Conservation (phyloP, 2,888 invertebrate genomes). For the Cybosia mesomella region DNA sequence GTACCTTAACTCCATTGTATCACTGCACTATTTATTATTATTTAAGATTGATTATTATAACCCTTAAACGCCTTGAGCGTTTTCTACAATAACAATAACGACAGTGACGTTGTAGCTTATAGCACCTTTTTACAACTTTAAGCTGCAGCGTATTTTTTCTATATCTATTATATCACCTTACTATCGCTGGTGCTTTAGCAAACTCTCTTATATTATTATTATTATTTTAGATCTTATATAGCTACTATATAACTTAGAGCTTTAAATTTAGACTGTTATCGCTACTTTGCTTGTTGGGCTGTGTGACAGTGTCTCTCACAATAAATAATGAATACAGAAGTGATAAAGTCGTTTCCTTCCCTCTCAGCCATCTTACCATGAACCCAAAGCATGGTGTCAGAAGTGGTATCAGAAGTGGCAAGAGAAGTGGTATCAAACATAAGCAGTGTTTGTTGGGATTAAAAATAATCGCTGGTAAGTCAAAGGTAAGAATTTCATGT, state of each 20-base stretch:
- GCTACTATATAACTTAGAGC: conserved; percentile 9
- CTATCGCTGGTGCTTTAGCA: conserved; percentile 13
- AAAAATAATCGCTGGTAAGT: no score
- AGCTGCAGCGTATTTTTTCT: conserved; percentile 15
- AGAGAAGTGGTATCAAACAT: no score
- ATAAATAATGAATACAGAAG: no score
- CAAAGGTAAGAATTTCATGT: no score
- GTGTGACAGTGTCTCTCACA: no score
- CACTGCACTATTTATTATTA: conserved; percentile 1
- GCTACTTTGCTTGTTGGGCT: conserved; percentile 9
- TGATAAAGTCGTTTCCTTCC: no score
- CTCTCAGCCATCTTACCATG: no score
- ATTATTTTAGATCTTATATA: conserved; percentile 10
- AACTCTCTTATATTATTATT: conserved; percentile 7
- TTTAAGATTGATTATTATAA: conserved; percentile 7
- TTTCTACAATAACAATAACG: conserved; percentile 1
- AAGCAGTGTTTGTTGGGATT: no score
- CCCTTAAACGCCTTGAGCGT: conserved; percentile 10
- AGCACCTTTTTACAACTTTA: conserved; percentile 13
- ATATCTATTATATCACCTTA: conserved; percentile 13
- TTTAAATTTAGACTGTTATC: conserved; percentile 8
- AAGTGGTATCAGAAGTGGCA: no score
- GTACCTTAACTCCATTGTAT: conserved; percentile 11
- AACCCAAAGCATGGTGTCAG: no score
- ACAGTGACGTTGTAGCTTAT: conserved; percentile 8